Evolutionary conservation across 2,797 vertebrate genomes (phyloP).

Genomic region (Oreochromis mossambicus): DNA sequence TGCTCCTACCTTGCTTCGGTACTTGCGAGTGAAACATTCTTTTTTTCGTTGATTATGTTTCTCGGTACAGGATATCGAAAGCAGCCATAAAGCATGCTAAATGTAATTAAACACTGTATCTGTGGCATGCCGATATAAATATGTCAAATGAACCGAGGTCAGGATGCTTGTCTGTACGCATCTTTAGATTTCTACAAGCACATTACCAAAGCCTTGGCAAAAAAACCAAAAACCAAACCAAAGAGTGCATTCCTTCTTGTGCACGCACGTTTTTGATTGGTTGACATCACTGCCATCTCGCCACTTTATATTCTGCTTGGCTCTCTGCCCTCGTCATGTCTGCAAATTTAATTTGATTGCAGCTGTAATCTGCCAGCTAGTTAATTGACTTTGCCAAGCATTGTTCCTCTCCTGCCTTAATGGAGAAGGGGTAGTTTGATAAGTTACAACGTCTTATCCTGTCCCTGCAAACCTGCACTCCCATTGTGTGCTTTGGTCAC

Average conservation of each 20-base stretch:
- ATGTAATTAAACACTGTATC: not conserved
- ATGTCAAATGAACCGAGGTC: not conserved
- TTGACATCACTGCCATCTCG: slow-evolving; percentile 45
- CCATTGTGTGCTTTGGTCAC: slow-evolving; percentile 16
- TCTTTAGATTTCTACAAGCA: not conserved
- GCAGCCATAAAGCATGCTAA: not conserved
- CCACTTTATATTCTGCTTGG: slow-evolving; percentile 64
- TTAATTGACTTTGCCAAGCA: slow-evolving; percentile 76
- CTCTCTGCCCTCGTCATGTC: slow-evolving; percentile 53
- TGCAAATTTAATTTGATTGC: slow-evolving; percentile 76
- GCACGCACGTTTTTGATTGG: slow-evolving; percentile 27
- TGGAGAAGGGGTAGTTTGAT: slow-evolving; percentile 40
- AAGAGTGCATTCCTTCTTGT: slow-evolving; percentile 21
- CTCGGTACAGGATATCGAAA: not conserved
- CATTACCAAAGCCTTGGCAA: slow-evolving; percentile 17
- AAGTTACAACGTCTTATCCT: slow-evolving; percentile 53
- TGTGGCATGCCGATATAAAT: not conserved
- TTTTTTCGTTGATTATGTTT: not conserved
- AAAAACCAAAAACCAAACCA: not conserved
- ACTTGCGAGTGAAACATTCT: not conserved
- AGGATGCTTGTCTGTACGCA: not conserved
- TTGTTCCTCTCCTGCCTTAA: slow-evolving; percentile 59
- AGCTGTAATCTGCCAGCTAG: slow-evolving; percentile 70
- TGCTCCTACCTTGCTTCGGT: not conserved
- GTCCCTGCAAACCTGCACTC: not conserved